Percentiles rank a stretch among this genome's conserved stretches.
phyloP scores from a whole-genome alignment of 2,113 vertebrate genomes.

The Choloepus hoffmanni region DNA sequence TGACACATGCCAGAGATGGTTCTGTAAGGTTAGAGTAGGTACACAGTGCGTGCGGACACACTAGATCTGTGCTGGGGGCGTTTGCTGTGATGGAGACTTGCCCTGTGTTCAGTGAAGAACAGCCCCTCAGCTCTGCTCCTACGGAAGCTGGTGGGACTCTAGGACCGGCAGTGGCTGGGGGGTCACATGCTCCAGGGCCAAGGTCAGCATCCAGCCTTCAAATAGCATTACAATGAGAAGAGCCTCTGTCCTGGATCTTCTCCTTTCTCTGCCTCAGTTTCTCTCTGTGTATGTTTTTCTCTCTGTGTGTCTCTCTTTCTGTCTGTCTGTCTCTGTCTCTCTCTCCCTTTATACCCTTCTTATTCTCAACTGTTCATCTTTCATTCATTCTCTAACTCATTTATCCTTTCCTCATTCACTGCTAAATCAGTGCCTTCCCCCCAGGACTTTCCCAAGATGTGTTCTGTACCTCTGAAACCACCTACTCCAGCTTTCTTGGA shows the following conservation, averaged over 20 bases:
- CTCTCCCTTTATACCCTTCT: not conserved
- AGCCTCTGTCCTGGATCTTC: too few species aligned
- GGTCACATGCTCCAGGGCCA: too few species aligned
- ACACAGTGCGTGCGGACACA: not conserved
- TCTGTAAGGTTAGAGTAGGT: not conserved
- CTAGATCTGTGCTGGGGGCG: rapidly evolving
- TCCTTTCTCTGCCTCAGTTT: not conserved
- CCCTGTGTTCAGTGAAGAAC: not conserved
- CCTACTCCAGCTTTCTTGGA: not conserved
- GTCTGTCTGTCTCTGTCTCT: not conserved
- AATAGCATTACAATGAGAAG: rapidly evolving
- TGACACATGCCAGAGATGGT: rapidly evolving
- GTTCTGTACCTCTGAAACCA: not conserved
- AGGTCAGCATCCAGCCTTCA: not conserved
- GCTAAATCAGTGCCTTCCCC: not conserved
- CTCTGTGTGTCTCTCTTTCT: not conserved
- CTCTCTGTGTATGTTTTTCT: not conserved
- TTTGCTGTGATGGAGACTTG: rapidly evolving
- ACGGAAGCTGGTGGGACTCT: not conserved
- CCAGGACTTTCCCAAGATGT: not conserved
- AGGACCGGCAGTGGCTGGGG: too few species aligned
- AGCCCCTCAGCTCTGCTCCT: not conserved
- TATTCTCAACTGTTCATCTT: not conserved
- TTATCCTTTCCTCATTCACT: not conserved
- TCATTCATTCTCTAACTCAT: not conserved